A percentile compares a stretch with the other conserved stretches of the same genome.
Evolutionary conservation across 2,113 vertebrate species (phyloP).

Genomic region (Hystrix brachyura): DNA sequence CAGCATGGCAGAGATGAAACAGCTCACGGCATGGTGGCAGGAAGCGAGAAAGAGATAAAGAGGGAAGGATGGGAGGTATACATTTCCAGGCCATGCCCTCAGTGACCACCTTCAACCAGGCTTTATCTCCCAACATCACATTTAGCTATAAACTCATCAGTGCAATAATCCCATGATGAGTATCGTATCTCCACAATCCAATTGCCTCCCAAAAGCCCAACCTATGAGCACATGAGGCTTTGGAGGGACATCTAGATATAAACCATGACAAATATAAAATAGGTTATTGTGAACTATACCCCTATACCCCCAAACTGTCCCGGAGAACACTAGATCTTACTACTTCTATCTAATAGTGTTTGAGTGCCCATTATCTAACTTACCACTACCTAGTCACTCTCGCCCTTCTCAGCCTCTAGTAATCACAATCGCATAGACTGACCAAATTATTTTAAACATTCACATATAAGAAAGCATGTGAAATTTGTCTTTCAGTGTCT

Average conservation of each 20-base stretch:
- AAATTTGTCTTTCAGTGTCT: background rate
- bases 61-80: background rate
- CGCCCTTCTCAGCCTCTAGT: background rate
- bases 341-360: background rate
- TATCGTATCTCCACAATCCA: background rate
- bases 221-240: background rate
- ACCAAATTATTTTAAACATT: background rate
- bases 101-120: background rate
- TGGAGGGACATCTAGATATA: background rate
- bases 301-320: no score
- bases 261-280: background rate
- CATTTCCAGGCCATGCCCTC: background rate
- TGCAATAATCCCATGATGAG: background rate
- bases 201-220: background rate
- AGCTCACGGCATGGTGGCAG: background rate
- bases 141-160: background rate
- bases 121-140: background rate
- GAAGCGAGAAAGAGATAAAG: background rate
- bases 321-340: background rate
- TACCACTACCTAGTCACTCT: no score
- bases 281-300: background rate
- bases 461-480: background rate
- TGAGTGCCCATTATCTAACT: background rate
- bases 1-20: background rate
- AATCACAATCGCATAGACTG: background rate